Percentiles rank a stretch among this genome's conserved stretches.
phyloP scores from a whole-genome alignment of 2,797 vertebrate genomes.

The Emys orbicularis region DNA sequence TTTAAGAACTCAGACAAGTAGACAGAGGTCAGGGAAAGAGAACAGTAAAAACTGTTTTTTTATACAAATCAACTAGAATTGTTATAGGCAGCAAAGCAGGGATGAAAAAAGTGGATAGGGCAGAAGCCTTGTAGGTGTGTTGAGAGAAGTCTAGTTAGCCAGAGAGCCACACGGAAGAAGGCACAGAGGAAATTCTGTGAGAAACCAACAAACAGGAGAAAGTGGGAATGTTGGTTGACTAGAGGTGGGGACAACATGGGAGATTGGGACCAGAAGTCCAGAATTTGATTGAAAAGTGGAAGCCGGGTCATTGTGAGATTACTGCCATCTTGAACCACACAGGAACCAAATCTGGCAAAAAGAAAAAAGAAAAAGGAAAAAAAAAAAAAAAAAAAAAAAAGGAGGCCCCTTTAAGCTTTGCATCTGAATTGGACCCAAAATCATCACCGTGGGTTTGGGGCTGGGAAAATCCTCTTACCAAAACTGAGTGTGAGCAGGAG shows the following conservation, averaged over 20 bases:
- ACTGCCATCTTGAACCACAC: neutral
- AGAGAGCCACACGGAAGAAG: neutral
- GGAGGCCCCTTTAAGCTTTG: neutral
- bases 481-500: neutral
- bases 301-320: neutral
- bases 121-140: neutral
- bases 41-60: fast-evolving
- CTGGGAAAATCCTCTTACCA: neutral
- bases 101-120: neutral
- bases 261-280: neutral
- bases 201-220: neutral
- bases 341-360: neutral
- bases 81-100: neutral
- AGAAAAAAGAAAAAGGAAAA: no score
- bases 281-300: neutral
- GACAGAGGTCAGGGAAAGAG: neutral
- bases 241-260: neutral
- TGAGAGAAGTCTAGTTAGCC: neutral
- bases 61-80: fast-evolving
- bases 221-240: neutral
- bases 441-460: neutral
- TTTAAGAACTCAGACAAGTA: neutral
- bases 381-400: no score
- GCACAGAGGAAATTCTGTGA: neutral
- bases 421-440: neutral